Evolutionary conservation across 2,888 invertebrate species (phyloP), one percentile per base, ranked within the genome.

Genomic region (Phasia obesa): DNA sequence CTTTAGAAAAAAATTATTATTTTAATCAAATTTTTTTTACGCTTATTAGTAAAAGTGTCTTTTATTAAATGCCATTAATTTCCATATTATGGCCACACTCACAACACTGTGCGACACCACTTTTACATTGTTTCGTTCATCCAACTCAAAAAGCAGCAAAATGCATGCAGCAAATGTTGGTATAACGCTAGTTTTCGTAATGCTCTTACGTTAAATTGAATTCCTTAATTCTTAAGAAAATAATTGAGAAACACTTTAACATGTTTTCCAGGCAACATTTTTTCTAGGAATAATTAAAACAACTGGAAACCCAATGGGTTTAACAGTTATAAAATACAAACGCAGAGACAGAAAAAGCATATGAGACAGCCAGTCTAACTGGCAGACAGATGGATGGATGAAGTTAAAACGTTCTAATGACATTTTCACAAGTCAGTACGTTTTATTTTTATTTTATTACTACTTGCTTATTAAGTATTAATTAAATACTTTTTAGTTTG

Each of bases 381-480:
- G 25, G 35, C 7, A 31, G 23, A 17, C 44, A 21, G 21, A 15
- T 25, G 15, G 21, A 15, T 25, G 15, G 60, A 15, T n/a, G 65
- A 62, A 77, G 60, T 62, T 35, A 60, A 75, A 76, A 64, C 60
- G 60, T 60, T 76, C 17, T 17, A 69, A 59, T 19, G 51, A 62
- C 76, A 77, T 60, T 60, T 53, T 17, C 42, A 49, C 59, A 53
- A 53, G 13, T 59, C n/a, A n/a, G 5, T 42, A n/a, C 1, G 4
- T 53, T 38, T 57, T 47, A 27, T 49, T 35, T 23, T 51, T 7
- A 7, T 47, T 25, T 15, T 21, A 15, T 53, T 15, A 15, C 19
- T 59, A 27, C 1, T 19, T 21, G 67, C 53, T 77, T 77, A 77
- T 77, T 77, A 77, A 77, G 76, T 77, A 60, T 77, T 77, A 77